Evolutionary conservation across 2,888 invertebrate species (phyloP), one percentile per base, ranked within the genome.

Genomic region (Archips crataeganus): DNA sequence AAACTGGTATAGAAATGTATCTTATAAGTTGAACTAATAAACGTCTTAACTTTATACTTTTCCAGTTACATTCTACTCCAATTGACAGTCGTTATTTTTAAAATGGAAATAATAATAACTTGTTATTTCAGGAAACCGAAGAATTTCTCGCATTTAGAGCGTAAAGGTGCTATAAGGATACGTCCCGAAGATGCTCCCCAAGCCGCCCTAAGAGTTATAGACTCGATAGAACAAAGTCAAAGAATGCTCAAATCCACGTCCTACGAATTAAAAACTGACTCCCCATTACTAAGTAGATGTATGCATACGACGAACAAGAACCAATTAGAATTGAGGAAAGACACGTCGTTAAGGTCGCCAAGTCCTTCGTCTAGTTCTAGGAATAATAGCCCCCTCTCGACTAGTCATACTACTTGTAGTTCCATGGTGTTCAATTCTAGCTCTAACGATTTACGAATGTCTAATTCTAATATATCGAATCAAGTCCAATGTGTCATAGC

Each of bases 401-500:
- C 94, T 76, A 94, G 95, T 76, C 94, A 94, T 77, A 95, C 95
- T 34, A 94, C 95, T 32, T 94, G 94, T 86, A 94, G 94, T 81
- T 94, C 94, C 77, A 94, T 94, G 93, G 93, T 94, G n/a, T 93
- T 94, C 80, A 95, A 94, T 81, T 93, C 94, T 80, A 94, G 94
- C 81, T 94, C 93, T 79, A 94, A 94, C 74, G 94, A 94, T 77
- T 85, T 94, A 79, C 90, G 93, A 83, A 94, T 91, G 87, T 94
- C 94, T 39, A 94, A 87, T 82, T 94, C 94, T 42, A 94, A 93
- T 76, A 93, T 92, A 70, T 86, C 92, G 66, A 94, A 94, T 79
- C 91, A 91, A 83, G 93, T 95, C 8, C 95, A 95, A 81, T 95
- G 93, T 77, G 95, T 95, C 42, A 94, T 95, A 86, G 94, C 95